phyloP scores from a whole-genome alignment of 2,888 invertebrate species.

The Dendrolimus houi region DNA sequence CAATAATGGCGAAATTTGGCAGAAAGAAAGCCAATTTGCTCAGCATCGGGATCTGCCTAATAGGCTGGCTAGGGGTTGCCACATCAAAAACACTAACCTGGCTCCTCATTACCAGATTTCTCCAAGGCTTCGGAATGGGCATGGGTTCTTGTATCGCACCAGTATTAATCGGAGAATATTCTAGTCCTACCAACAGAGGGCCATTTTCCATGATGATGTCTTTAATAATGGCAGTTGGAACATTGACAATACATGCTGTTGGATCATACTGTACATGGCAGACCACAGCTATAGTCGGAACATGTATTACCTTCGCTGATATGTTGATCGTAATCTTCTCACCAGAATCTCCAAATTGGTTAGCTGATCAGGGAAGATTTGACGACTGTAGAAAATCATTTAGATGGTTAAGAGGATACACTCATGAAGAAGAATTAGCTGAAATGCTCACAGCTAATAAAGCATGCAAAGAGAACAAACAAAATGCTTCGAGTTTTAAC shows the following conservation, averaged over 20 bases:
- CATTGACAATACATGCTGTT: conserved; percentile 71
- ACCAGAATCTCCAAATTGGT: conserved; percentile 79
- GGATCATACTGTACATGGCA: conserved; percentile 74
- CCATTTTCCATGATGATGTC: conserved; percentile 71
- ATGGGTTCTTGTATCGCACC: conserved; percentile 47
- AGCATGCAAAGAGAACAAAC: conserved; percentile 4
- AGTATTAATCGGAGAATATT: conserved; percentile 63
- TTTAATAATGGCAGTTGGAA: conserved; percentile 69
- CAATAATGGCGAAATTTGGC: conserved; percentile 72
- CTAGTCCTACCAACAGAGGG: conserved; percentile 70
- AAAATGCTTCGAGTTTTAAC: not conserved
- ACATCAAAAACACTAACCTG: conserved; percentile 40
- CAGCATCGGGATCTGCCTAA: conserved; percentile 53
- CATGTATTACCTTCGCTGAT: conserved; percentile 46
- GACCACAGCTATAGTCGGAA: conserved; percentile 56
- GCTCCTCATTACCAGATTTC: conserved; percentile 33
- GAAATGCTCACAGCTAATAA: conserved; percentile 17
- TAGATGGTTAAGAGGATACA: conserved; percentile 69
- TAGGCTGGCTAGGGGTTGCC: conserved; percentile 73
- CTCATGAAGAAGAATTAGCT: conserved; percentile 34
- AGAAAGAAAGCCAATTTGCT: conserved; percentile 64
- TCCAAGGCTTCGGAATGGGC: conserved; percentile 53
- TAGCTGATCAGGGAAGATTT: conserved; percentile 65
- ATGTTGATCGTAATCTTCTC: conserved; percentile 35
- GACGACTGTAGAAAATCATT: conserved; percentile 69